A percentile compares a stretch with the other conserved stretches of the same genome.
Evolutionary conservation across 1,140 invertebrate species (phyloP).

Genomic region (Alviniconcha marisindica): DNA sequence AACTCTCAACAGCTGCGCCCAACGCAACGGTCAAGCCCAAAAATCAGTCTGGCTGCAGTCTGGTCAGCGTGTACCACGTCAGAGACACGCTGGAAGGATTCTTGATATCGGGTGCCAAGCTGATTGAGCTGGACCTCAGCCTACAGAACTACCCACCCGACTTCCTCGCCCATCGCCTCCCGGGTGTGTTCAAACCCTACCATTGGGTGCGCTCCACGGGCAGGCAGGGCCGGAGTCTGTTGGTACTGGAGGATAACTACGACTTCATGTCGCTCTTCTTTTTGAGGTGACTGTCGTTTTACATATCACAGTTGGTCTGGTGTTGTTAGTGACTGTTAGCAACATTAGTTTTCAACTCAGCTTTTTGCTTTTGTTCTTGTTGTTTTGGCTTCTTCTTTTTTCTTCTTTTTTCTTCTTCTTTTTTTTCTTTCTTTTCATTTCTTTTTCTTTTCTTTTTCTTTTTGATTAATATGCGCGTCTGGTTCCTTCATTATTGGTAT

Average conservation of each 20-base stretch:
- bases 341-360: too few relatives aligned
- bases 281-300: neutral
- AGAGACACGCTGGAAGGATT: conserved; percentile 20
- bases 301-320: too few relatives aligned
- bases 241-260: conserved; percentile 60
- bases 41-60: neutral
- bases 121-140: conserved; percentile 38
- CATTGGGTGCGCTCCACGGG: conserved; percentile 48
- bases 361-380: too few relatives aligned
- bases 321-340: too few relatives aligned
- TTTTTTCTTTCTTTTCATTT: too few relatives aligned
- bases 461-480: too few relatives aligned
- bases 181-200: conserved; percentile 28
- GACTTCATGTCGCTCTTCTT: conserved; percentile 58
- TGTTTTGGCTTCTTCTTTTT: too few relatives aligned
- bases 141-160: conserved; percentile 7
- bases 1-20: neutral
- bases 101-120: conserved; percentile 35
- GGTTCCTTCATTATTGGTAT: too few relatives aligned
- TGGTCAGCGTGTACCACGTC: neutral
- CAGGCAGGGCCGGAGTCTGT: conserved; percentile 53
- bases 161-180: neutral
- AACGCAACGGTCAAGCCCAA: neutral
- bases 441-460: too few relatives aligned
- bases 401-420: too few relatives aligned